Conservation (phyloP, 2,888 invertebrate genomes). For the Campaea margaritaria region DNA sequence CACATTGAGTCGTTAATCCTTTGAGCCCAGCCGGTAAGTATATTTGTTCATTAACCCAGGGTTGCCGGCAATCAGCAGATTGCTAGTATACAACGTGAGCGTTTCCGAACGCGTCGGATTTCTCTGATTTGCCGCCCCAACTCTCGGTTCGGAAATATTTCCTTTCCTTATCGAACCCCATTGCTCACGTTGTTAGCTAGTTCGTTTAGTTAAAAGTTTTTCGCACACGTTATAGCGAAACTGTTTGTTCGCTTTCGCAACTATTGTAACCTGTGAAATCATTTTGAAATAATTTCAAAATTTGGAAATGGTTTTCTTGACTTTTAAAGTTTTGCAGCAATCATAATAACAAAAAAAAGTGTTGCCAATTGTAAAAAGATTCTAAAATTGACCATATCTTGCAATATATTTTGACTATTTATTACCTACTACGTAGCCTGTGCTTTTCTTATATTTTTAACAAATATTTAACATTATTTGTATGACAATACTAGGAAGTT, state of each 20-base stretch:
- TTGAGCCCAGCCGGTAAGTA: conserved; percentile 1
- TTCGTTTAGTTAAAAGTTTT: conserved; percentile 7
- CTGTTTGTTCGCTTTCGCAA: not conserved
- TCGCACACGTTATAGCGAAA: not conserved
- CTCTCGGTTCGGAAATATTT: conserved; percentile 1
- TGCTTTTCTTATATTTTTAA: no score
- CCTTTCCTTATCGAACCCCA: conserved; percentile 9
- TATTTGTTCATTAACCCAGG: conserved; percentile 11
- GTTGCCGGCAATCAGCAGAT: conserved; percentile 17
- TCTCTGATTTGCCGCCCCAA: conserved; percentile 1
- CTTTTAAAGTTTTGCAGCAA: no score
- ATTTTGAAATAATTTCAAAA: no score
- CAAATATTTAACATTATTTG: no score
- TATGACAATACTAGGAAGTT: no score
- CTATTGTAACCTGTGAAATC: no score
- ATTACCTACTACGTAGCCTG: no score
- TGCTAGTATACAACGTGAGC: conserved; percentile 18
- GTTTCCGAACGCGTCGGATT: conserved; percentile 5
- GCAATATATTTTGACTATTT: no score
- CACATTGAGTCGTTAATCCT: conserved; percentile 1
- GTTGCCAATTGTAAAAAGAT: no score
- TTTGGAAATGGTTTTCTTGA: no score
- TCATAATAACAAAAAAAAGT: no score
- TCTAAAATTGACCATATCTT: no score
- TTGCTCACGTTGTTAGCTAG: conserved; percentile 3